phyloP scores from a whole-genome alignment of 1,140 invertebrate species.

The Danaus plexippus region DNA sequence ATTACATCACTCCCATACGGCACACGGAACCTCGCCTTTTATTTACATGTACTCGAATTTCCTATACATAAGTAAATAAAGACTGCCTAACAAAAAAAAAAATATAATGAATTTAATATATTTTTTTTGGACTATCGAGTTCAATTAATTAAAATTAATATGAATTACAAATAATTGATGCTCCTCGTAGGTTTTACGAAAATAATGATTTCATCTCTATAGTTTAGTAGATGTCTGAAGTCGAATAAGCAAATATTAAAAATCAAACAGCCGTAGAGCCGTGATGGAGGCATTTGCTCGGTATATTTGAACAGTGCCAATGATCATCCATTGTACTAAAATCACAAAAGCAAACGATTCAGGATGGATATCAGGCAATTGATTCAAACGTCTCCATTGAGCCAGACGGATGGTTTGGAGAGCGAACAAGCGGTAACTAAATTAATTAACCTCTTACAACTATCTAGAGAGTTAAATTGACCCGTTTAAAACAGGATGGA shows the following conservation, averaged over 20 bases:
- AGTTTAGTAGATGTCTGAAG: too few species aligned
- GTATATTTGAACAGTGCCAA: constrained; percentile 16
- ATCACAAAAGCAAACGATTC: constrained; percentile 27
- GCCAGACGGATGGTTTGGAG: constrained; percentile 30
- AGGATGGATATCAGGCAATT: constrained; percentile 30
- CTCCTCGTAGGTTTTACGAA: too few species aligned
- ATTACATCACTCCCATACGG: constrained; percentile 40
- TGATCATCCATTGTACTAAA: constrained; percentile 27
- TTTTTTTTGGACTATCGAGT: too few species aligned
- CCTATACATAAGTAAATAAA: too few species aligned
- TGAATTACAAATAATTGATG: too few species aligned
- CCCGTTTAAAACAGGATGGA: constrained; percentile 5
- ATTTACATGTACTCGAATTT: background rate
- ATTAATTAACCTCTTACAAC: constrained; percentile 36
- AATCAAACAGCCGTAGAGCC: constrained; percentile 10
- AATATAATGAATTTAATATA: too few species aligned
- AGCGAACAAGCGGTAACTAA: constrained; percentile 25
- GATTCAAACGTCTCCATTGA: constrained; percentile 34
- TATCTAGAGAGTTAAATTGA: constrained; percentile 1
- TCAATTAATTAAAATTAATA: too few species aligned
- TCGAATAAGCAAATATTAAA: constrained; percentile 10
- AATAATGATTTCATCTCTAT: too few species aligned
- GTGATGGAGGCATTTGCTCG: constrained; percentile 2
- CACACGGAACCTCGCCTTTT: constrained; percentile 8
- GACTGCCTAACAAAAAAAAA: too few species aligned